Evolutionary conservation across 2,797 vertebrate genomes (phyloP).

Genomic region (Channallabes apus): DNA sequence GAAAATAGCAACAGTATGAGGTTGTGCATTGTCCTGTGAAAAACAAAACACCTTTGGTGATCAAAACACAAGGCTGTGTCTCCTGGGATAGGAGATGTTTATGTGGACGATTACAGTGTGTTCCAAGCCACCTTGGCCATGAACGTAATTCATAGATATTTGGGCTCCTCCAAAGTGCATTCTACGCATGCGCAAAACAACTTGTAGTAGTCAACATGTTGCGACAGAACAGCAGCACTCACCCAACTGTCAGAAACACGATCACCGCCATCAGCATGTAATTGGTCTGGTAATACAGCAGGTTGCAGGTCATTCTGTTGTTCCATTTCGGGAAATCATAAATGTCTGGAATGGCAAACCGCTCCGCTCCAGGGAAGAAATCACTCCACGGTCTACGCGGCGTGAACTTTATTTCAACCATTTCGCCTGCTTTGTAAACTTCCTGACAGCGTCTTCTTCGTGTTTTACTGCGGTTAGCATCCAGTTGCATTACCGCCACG

Average conservation of each 20-base stretch:
- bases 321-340: slow-evolving; percentile 88
- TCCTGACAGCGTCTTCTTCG: background rate
- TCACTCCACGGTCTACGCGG: slow-evolving; percentile 87
- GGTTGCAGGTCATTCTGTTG: slow-evolving; percentile 90
- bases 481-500: too few relatives aligned
- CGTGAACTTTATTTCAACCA: slow-evolving; percentile 82
- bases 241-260: slow-evolving; percentile 88
- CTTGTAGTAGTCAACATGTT: too few relatives aligned
- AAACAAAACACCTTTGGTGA: too few relatives aligned
- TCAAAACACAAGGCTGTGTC: too few relatives aligned
- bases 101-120: too few relatives aligned
- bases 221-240: slow-evolving; percentile 57
- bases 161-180: too few relatives aligned
- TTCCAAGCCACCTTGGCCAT: too few relatives aligned
- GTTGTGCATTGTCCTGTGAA: too few relatives aligned
- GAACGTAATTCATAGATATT: too few relatives aligned
- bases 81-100: too few relatives aligned
- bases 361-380: slow-evolving; percentile 84
- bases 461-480: too few relatives aligned
- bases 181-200: too few relatives aligned
- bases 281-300: slow-evolving; percentile 95
- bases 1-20: background rate
- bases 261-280: slow-evolving; percentile 80
- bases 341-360: slow-evolving; percentile 84
- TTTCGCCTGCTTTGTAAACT: slow-evolving; percentile 47